Conservation (phyloP, 37 sponge, comb jelly and placozoan species). For the Crambe crambe region DNA sequence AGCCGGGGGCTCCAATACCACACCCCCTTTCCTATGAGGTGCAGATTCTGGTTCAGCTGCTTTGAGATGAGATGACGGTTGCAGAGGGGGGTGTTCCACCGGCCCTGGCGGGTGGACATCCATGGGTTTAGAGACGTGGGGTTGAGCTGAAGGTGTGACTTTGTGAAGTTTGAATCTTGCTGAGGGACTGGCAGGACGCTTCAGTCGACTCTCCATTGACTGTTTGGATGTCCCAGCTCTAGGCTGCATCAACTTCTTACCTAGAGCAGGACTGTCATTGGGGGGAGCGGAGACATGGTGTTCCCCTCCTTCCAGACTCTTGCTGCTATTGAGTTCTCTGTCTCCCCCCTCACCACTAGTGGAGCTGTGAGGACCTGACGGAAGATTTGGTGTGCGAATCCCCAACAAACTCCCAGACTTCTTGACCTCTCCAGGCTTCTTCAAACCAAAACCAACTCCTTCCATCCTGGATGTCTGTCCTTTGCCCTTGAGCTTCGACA, state of each 20-base stretch:
- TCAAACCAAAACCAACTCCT: not conserved
- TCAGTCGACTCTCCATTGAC: not conserved
- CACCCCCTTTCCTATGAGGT: too few relatives aligned
- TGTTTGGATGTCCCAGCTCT: too few relatives aligned
- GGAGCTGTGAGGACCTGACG: not conserved
- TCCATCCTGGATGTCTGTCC: not conserved
- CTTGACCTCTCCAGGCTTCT: not conserved
- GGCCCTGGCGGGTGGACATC: too few relatives aligned
- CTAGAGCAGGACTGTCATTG: not conserved
- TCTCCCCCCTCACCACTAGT: not conserved
- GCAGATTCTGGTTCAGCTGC: not conserved
- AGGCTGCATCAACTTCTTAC: not conserved
- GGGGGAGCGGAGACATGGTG: not conserved
- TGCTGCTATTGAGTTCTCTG: not conserved
- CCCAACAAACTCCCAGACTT: conserved; percentile 2
- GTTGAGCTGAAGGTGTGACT: not conserved
- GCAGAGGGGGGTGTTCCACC: not conserved
- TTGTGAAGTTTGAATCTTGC: conserved; percentile 1
- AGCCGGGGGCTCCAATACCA: too few relatives aligned
- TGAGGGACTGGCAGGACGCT: not conserved
- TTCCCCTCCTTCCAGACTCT: not conserved
- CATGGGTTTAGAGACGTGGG: too few relatives aligned
- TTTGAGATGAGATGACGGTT: not conserved
- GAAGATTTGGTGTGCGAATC: conserved; percentile 14
- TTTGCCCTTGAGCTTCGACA: not conserved